phyloP scores from a whole-genome alignment of 2,113 vertebrate genomes.

The Limanda limanda region DNA sequence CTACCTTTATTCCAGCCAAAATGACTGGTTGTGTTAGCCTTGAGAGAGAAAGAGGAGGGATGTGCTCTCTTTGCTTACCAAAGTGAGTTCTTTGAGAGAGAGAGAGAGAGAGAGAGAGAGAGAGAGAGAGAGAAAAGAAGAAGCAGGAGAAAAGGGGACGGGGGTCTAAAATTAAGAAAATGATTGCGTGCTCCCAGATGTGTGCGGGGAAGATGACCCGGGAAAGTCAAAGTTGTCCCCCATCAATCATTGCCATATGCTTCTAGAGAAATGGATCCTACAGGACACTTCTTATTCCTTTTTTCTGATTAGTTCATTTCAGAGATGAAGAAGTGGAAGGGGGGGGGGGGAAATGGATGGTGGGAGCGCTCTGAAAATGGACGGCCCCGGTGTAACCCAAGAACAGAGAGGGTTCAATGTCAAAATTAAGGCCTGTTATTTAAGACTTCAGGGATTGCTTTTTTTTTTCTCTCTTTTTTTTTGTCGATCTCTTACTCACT shows the following conservation, averaged over 20 bases:
- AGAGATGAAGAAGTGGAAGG: constrained; percentile 77
- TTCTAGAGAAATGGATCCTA: constrained; percentile 79
- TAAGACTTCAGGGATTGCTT: constrained; percentile 71
- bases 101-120: too few relatives aligned
- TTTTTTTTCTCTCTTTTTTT: constrained; percentile 19
- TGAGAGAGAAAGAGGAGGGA: constrained; percentile 56
- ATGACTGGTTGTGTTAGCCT: constrained; percentile 72
- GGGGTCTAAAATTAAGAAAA: constrained; percentile 78
- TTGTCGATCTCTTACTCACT: constrained; percentile 42
- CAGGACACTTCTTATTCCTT: constrained; percentile 81
- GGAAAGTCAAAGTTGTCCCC: constrained; percentile 79
- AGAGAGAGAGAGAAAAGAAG: constrained; percentile 1
- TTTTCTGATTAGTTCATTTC: constrained; percentile 82
- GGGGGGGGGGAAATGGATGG: constrained; percentile 29
- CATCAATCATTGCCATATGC: constrained; percentile 83
- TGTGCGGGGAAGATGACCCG: constrained; percentile 74
- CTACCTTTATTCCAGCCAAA: constrained; percentile 70
- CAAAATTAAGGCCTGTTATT: constrained; percentile 79
- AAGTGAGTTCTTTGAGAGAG: constrained; percentile 51
- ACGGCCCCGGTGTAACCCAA: constrained; percentile 71
- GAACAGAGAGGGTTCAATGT: constrained; percentile 76
- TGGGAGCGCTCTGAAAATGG: constrained; percentile 82
- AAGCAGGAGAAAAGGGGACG: constrained; percentile 41
- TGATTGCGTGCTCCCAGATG: constrained; percentile 80
- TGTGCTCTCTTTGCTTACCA: constrained; percentile 32